Conservation (phyloP, 2,888 invertebrate genomes). For the Drosophila neoperkinsi region DNA sequence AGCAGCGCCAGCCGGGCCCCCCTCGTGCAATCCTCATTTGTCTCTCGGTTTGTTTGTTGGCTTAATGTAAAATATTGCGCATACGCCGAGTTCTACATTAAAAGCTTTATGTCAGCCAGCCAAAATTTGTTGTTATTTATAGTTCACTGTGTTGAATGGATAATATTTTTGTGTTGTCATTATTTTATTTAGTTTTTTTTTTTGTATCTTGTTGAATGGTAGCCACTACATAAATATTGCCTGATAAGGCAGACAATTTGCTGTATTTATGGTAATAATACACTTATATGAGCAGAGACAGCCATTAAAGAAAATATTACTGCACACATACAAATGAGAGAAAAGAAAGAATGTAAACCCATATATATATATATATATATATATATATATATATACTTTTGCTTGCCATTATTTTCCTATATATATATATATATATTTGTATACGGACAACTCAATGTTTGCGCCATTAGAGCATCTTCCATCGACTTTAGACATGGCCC, state of each 20-base stretch:
- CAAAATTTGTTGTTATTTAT: slow-evolving; percentile 62
- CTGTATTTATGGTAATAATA: slow-evolving; percentile 34
- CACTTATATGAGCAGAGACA: background rate
- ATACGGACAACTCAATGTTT: slow-evolving; percentile 6
- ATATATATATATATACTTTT: background rate
- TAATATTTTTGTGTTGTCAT: slow-evolving; percentile 30
- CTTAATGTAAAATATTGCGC: slow-evolving; percentile 78
- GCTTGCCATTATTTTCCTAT: background rate
- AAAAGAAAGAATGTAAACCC: background rate
- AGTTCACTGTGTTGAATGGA: slow-evolving; percentile 24
- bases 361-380: background rate
- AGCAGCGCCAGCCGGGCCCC: background rate
- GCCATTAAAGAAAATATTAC: slow-evolving; percentile 2
- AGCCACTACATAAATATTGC: slow-evolving; percentile 19
- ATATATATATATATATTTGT: too few relatives aligned
- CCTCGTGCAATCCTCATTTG: slow-evolving; percentile 35
- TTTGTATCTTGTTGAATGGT: slow-evolving; percentile 6
- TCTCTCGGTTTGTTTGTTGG: slow-evolving; percentile 67
- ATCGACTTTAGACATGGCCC: slow-evolving; percentile 2
- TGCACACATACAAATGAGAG: background rate
- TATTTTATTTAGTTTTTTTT: slow-evolving; percentile 4
- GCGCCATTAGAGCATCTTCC: slow-evolving; percentile 9
- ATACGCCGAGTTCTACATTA: slow-evolving; percentile 72
- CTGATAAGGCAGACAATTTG: slow-evolving; percentile 41
- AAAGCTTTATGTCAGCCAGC: slow-evolving; percentile 70